Evolutionary conservation across 1,140 invertebrate species (phyloP).

Genomic region (Heliconius hewitsoni): DNA sequence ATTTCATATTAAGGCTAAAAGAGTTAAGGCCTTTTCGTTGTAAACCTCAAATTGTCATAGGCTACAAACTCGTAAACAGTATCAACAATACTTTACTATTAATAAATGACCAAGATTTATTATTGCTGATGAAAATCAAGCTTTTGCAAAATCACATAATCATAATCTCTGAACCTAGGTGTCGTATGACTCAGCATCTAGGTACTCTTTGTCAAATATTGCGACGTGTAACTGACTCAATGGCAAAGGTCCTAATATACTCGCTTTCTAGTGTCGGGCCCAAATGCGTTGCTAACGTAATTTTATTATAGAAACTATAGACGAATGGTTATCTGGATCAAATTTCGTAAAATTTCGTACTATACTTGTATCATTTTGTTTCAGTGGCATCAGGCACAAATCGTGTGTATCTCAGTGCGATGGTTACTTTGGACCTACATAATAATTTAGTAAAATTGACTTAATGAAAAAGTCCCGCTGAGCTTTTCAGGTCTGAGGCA

Average conservation of each 20-base stretch:
- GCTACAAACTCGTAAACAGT: not conserved
- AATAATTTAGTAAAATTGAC: too few relatives aligned
- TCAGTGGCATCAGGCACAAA: not conserved
- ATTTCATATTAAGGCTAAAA: too few relatives aligned
- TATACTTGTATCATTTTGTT: not conserved
- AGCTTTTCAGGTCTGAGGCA: too few relatives aligned
- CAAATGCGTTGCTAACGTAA: constrained; percentile 15
- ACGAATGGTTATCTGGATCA: constrained; percentile 17
- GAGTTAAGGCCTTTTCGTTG: too few relatives aligned
- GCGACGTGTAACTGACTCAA: constrained; percentile 29
- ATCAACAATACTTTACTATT: not conserved
- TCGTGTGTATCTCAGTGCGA: too few relatives aligned
- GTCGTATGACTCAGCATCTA: constrained; percentile 25
- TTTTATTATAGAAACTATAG: constrained; percentile 33
- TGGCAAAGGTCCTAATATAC: constrained; percentile 38
- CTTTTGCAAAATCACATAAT: constrained; percentile 16
- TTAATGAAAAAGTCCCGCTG: too few relatives aligned
- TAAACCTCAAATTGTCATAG: not conserved
- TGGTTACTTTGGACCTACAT: too few relatives aligned
- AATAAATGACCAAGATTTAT: constrained; percentile 6
- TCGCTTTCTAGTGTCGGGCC: constrained; percentile 35
- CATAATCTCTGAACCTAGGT: constrained; percentile 5
- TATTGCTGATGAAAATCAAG: not conserved
- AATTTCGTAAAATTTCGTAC: constrained; percentile 12
- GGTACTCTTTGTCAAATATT: constrained; percentile 34